Evolutionary conservation across 2,113 vertebrate species (phyloP).

Genomic region (Takifugu flavidus): DNA sequence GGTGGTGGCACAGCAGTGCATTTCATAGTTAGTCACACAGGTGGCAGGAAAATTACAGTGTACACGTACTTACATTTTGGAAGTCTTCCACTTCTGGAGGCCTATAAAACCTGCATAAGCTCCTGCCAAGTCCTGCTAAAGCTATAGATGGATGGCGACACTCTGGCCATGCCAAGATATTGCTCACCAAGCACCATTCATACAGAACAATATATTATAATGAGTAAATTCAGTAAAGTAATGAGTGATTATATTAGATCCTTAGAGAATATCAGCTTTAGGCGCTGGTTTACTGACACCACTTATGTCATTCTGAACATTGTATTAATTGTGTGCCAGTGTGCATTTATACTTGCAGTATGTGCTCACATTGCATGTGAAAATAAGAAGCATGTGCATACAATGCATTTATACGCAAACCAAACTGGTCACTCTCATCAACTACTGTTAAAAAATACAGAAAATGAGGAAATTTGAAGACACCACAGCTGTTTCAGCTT

Average conservation of each 20-base stretch:
- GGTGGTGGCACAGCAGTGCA: conserved; percentile 22
- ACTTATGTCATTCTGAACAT: conserved; percentile 30
- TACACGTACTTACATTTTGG: conserved; percentile 55
- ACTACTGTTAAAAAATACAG: no score
- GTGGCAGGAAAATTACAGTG: conserved; percentile 68
- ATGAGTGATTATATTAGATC: conserved; percentile 34
- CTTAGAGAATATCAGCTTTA: conserved; percentile 11
- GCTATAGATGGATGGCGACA: conserved; percentile 58
- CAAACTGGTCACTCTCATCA: no score
- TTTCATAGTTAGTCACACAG: conserved; percentile 49
- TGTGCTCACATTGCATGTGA: conserved; percentile 13
- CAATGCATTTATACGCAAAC: no score
- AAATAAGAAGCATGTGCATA: not conserved
- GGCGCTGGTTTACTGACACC: conserved; percentile 13
- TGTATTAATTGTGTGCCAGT: conserved; percentile 25
- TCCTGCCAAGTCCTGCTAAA: conserved; percentile 59
- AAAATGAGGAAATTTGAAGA: no score
- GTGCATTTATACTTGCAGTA: conserved; percentile 1
- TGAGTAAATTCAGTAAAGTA: conserved; percentile 46
- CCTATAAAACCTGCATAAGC: conserved; percentile 55
- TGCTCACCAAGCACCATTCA: conserved; percentile 29
- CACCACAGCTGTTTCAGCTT: no score
- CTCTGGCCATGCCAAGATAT: conserved; percentile 44
- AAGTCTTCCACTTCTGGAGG: conserved; percentile 56
- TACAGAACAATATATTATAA: conserved; percentile 48